phyloP scores from a whole-genome alignment of 2,888 invertebrate genomes.

The Morpho deidamia region DNA sequence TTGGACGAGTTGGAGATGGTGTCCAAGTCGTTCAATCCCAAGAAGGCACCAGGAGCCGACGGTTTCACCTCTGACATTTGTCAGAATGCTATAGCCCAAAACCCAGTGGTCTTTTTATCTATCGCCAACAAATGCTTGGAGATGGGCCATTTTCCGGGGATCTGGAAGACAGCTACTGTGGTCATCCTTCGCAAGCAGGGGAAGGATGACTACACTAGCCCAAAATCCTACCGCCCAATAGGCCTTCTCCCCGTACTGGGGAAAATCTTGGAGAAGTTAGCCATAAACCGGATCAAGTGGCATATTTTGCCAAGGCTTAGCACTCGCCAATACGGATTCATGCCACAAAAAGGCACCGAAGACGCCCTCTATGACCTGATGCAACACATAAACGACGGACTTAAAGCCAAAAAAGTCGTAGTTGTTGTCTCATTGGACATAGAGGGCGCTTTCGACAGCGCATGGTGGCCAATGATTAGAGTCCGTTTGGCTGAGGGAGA shows the following conservation, averaged over 20 bases:
- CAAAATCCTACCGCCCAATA: slow-evolving; percentile 17
- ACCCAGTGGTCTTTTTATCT: slow-evolving; percentile 1
- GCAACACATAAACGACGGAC: background rate
- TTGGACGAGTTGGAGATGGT: too few species aligned
- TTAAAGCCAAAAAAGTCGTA: slow-evolving; percentile 6
- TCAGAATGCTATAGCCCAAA: background rate
- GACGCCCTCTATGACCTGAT: slow-evolving; percentile 10
- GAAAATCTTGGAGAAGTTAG: slow-evolving; percentile 19
- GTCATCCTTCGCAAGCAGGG: too few species aligned
- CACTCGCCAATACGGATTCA: too few species aligned
- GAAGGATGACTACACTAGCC: too few species aligned
- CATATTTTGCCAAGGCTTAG: slow-evolving; percentile 4
- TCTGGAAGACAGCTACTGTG: slow-evolving; percentile 20
- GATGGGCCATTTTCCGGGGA: slow-evolving; percentile 11
- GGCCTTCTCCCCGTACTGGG: slow-evolving; percentile 18
- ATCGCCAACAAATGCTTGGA: slow-evolving; percentile 18
- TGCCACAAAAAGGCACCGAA: too few species aligned
- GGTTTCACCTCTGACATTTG: too few species aligned
- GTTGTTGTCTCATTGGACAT: slow-evolving; percentile 12
- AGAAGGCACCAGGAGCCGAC: too few species aligned
- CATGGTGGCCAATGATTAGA: too few species aligned
- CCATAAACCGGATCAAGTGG: slow-evolving; percentile 10
- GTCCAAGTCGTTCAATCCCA: too few species aligned
- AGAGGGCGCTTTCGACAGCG: too few species aligned
- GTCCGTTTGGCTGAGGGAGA: too few species aligned